These are phyloP conservation scores for Genyomyrus donnyi DNA, from an alignment of 2,113 vertebrate species.

Conservation along the genomic window DNA sequence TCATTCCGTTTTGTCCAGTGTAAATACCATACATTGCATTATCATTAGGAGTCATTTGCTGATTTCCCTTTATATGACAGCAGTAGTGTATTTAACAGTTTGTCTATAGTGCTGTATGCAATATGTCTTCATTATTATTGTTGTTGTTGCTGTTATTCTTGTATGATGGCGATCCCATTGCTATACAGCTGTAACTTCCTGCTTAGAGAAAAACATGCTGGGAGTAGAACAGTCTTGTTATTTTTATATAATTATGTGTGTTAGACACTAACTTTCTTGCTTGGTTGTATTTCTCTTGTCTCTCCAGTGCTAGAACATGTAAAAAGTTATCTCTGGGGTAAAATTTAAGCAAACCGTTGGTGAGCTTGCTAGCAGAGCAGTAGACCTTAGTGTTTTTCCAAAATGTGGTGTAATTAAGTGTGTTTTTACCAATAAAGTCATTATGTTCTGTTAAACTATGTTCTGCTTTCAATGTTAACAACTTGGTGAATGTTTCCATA, in stretches of 20 bases:
- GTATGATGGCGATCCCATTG: neutral
- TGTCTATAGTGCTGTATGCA: neutral
- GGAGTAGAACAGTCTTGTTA: neutral
- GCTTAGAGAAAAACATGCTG: neutral
- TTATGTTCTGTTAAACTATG: neutral
- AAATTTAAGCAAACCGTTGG: neutral
- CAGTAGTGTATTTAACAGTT: neutral
- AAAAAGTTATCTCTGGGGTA: neutral
- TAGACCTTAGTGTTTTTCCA: neutral
- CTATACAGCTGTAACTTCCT: neutral
- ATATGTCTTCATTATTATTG: neutral
- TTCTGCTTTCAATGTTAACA: neutral
- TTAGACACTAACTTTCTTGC: neutral
- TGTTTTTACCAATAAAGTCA: neutral
- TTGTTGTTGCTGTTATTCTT: neutral
- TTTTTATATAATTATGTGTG: neutral
- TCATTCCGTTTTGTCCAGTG: neutral
- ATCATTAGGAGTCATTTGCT: neutral
- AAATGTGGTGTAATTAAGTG: neutral
- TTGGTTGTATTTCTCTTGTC: neutral
- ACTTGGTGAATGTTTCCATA: neutral
- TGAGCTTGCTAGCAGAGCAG: neutral
- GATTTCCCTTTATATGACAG: neutral
- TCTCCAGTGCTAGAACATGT: neutral
- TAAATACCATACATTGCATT: neutral